Evolutionary conservation across 1,140 invertebrate genomes (phyloP), one percentile per base, ranked within the genome.

Genomic region (Uloborus diversus): DNA sequence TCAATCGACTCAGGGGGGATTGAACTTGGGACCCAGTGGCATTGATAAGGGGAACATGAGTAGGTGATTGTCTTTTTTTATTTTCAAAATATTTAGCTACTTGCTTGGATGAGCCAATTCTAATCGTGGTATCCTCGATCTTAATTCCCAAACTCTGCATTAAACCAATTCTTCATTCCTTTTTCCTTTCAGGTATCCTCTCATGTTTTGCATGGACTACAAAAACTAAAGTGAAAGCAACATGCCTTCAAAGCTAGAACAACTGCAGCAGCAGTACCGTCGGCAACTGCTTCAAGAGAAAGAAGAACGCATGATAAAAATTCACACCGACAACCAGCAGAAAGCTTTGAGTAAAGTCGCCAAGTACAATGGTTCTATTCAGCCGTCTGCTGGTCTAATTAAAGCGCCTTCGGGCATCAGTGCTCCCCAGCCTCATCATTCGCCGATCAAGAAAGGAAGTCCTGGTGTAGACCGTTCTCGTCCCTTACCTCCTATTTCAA

Each of bases 261-360:
- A 83, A 78, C 82, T 87, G 71, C 86, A 87, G 79, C 83, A 83
- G 4, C 82, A 86, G 57, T 85, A 86, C 57, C 85, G 86, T 37
- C 84, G 84, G 33, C 84, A 84, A 80, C 75, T 88, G 27, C 62
- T 87, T 82, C 83, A 85, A 79, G 85, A 88, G 70, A 88, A 88
- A 78, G 87, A 85, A 69, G 82, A 83, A 3, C 81, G 82, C 4
- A 81, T 85, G 81, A 82, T 84, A 57, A 80, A 84, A 49, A 83
- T 87, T 82, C 86, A 85, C 59, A 85, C 87, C 75, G 85, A 85
- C 5, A 85, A 85, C 81, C 84, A 87, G 81, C 78, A 84, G 80
- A 84, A 83, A 68, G 85, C 85, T 56, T 53, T 86, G 49, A 80
- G 83, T 27, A 83, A 84, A 81, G 83, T 84, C 27, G 56, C 33